Conservation (phyloP, 1,140 invertebrate species). For the Venustaconcha ellipsiformis region DNA sequence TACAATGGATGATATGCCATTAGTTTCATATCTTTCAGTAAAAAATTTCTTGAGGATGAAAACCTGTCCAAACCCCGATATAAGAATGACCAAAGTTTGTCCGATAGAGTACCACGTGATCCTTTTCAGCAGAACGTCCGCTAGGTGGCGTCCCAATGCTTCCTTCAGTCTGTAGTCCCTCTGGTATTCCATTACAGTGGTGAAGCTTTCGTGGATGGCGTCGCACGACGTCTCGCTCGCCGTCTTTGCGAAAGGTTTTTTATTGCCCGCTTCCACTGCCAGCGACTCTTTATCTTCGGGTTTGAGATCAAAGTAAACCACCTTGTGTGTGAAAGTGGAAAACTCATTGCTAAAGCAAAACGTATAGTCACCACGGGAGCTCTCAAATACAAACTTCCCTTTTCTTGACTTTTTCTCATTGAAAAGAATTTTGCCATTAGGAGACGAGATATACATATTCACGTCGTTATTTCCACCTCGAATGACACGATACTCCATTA, state of each 20-base stretch:
- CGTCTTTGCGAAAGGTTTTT: conserved; percentile 49
- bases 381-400: conserved; percentile 87
- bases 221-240: conserved; percentile 89
- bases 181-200: conserved; percentile 82
- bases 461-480: conserved; percentile 98
- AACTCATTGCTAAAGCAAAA: conserved; percentile 99
- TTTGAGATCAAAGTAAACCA: conserved; percentile 96
- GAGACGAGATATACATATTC: conserved; percentile 91
- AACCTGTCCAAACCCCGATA: conserved; percentile 90
- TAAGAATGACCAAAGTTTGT: conserved; percentile 86
- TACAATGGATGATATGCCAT: too few relatives aligned
- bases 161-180: conserved; percentile 95
- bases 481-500: conserved; percentile 80
- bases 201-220: conserved; percentile 88
- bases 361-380: conserved; percentile 81
- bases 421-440: conserved; percentile 90
- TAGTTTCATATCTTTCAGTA: conserved; percentile 73
- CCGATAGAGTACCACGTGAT: conserved; percentile 92
- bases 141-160: conserved; percentile 92
- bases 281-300: conserved; percentile 89
- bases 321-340: conserved; percentile 97
- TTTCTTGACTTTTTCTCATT: conserved; percentile 89
- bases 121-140: conserved; percentile 93
- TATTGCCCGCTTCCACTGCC: conserved; percentile 70
- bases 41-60: conserved; percentile 94